A percentile compares a stretch with the other conserved stretches of the same genome.
These are phyloP conservation scores for Mallotus villosus DNA, from an alignment of 2,797 vertebrate species.

Conservation along the genomic window DNA sequence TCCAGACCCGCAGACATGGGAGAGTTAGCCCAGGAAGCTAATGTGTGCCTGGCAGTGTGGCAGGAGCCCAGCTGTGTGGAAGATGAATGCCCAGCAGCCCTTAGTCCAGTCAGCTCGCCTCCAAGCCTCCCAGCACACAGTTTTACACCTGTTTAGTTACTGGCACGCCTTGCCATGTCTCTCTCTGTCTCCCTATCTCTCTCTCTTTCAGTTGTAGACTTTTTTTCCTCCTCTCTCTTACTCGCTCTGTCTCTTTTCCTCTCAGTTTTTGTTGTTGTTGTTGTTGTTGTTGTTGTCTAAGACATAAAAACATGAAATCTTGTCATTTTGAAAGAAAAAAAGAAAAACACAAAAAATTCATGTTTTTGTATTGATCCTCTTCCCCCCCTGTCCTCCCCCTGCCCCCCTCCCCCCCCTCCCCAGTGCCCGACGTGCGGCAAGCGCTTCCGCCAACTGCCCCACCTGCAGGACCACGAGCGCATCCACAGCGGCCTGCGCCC, in stretches of 20 bases:
- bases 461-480: constrained; percentile 86
- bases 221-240: constrained; percentile 2
- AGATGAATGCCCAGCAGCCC: neutral
- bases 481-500: constrained; percentile 83
- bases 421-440: constrained; percentile 78
- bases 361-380: neutral
- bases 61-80: neutral
- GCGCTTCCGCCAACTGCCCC: constrained; percentile 80
- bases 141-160: neutral
- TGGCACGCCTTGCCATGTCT: neutral
- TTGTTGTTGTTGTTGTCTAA: neutral
- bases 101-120: neutral
- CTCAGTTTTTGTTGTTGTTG: neutral
- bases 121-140: neutral
- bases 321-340: neutral
- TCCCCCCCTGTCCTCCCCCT: constrained; percentile 39
- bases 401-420: constrained; percentile 6
- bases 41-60: too few species aligned
- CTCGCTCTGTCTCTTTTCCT: constrained; percentile 4
- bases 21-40: too few species aligned
- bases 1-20: too few species aligned
- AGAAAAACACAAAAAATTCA: too few species aligned
- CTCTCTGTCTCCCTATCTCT: neutral
- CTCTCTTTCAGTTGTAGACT: neutral
- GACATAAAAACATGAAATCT: neutral